Conservation (phyloP, 30 jellyfish, hydroid and myxozoan genomes). For the Mastigias papua region DNA sequence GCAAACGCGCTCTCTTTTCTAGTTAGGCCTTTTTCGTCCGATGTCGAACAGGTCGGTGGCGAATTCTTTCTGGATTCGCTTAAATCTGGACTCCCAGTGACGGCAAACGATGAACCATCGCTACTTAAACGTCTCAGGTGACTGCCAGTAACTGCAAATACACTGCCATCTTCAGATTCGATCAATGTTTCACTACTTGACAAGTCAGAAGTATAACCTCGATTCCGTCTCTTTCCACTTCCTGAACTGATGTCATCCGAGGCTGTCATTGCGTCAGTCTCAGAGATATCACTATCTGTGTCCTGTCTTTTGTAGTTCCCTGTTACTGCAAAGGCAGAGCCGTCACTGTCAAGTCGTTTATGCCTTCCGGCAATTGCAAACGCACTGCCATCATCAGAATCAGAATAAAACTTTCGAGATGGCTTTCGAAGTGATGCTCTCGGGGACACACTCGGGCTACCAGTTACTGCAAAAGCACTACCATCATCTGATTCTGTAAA, state of each 20-base stretch:
- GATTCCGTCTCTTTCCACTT: background rate
- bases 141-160: slow-evolving; percentile 53
- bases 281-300: slow-evolving; percentile 4
- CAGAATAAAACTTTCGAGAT: background rate
- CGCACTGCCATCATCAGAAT: slow-evolving; percentile 37
- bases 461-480: slow-evolving; percentile 40
- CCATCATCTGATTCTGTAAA: slow-evolving; percentile 56
- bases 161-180: slow-evolving; percentile 47
- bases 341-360: background rate
- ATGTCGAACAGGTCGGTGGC: background rate
- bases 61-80: background rate
- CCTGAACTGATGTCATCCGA: slow-evolving; percentile 23
- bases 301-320: slow-evolving; percentile 27
- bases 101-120: slow-evolving; percentile 56
- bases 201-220: background rate
- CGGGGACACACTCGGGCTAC: slow-evolving; percentile 45
- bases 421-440: slow-evolving; percentile 35
- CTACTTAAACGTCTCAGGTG: slow-evolving; percentile 23
- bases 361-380: slow-evolving; percentile 15
- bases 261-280: slow-evolving; percentile 11
- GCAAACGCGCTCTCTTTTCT: slow-evolving; percentile 47
- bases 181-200: slow-evolving; percentile 22
- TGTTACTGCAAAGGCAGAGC: slow-evolving; percentile 24
- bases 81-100: slow-evolving; percentile 40
- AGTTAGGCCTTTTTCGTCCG: background rate